These are phyloP conservation scores for Entosphenus tridentatus DNA, from an alignment of 2,113 vertebrate genomes.

Conservation along the genomic window DNA sequence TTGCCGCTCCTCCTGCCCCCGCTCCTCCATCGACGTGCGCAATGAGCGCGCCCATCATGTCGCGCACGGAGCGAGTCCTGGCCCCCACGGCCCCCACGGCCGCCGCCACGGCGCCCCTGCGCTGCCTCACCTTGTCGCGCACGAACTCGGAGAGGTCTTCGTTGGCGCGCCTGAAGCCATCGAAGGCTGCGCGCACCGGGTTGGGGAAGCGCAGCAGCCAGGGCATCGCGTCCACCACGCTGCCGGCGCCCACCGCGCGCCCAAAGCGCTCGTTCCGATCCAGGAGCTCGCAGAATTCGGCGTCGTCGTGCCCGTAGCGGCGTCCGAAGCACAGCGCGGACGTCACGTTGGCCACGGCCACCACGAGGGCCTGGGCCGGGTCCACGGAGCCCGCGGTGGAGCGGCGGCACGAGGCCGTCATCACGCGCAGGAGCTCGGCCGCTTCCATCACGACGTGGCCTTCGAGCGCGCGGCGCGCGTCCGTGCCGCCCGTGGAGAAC, in stretches of 20 bases:
- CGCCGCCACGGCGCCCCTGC: conserved; percentile 28
- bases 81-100: conserved; percentile 13
- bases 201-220: conserved; percentile 57
- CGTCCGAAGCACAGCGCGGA: conserved; percentile 52
- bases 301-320: conserved; percentile 34
- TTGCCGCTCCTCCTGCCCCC: conserved; percentile 10
- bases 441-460: conserved; percentile 34
- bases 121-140: conserved; percentile 28
- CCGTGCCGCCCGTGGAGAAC: conserved; percentile 31
- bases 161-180: conserved; percentile 41
- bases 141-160: conserved; percentile 37
- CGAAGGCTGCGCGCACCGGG: conserved; percentile 36
- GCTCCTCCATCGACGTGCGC: conserved; percentile 22
- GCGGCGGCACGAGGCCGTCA: conserved; percentile 14
- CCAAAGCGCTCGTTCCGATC: conserved; percentile 32
- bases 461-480: conserved; percentile 30
- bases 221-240: conserved; percentile 50
- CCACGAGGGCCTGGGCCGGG: conserved; percentile 26
- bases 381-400: conserved; percentile 23
- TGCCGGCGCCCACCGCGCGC: conserved; percentile 46
- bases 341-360: conserved; percentile 42
- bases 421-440: conserved; percentile 26
- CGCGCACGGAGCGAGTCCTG: conserved; percentile 13
- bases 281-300: conserved; percentile 37
- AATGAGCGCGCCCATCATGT: conserved; percentile 45